A percentile compares a stretch with the other conserved stretches of the same genome.
phyloP scores from a whole-genome alignment of 2,797 vertebrate species.

The Coracias cyanogaster region DNA sequence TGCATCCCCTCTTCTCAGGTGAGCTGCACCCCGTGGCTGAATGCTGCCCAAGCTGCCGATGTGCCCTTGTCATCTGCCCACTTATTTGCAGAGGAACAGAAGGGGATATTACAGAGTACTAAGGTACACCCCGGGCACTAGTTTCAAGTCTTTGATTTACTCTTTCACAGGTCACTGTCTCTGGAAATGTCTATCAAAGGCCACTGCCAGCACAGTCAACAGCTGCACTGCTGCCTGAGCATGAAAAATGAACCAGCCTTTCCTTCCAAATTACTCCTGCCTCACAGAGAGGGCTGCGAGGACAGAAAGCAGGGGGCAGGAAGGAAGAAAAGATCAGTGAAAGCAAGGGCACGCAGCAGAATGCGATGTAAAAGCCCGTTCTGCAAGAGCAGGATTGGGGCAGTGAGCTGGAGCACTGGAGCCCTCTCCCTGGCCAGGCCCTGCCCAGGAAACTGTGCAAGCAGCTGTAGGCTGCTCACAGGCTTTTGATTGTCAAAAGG shows the following conservation, averaged over 20 bases:
- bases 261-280: slow-evolving; percentile 31
- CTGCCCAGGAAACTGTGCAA: not conserved
- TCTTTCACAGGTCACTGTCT: slow-evolving; percentile 57
- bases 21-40: not conserved
- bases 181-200: slow-evolving; percentile 57
- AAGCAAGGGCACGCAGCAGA: not conserved
- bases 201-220: not conserved
- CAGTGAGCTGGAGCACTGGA: not conserved
- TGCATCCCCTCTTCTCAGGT: not conserved
- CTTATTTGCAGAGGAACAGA: not conserved
- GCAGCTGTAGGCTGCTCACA: not conserved
- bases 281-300: not conserved
- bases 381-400: not conserved
- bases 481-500: not conserved
- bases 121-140: not conserved
- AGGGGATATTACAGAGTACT: not conserved
- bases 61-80: not conserved
- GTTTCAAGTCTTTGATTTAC: slow-evolving; percentile 44
- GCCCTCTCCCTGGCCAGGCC: not conserved
- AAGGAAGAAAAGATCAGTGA: not conserved
- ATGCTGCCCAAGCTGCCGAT: not conserved
- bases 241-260: slow-evolving; percentile 31
- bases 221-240: slow-evolving; percentile 11
- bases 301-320: not conserved
- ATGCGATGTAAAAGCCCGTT: not conserved